These are phyloP conservation scores for Andrena dorsata DNA, from an alignment of 2,888 invertebrate genomes.

Conservation along the genomic window DNA sequence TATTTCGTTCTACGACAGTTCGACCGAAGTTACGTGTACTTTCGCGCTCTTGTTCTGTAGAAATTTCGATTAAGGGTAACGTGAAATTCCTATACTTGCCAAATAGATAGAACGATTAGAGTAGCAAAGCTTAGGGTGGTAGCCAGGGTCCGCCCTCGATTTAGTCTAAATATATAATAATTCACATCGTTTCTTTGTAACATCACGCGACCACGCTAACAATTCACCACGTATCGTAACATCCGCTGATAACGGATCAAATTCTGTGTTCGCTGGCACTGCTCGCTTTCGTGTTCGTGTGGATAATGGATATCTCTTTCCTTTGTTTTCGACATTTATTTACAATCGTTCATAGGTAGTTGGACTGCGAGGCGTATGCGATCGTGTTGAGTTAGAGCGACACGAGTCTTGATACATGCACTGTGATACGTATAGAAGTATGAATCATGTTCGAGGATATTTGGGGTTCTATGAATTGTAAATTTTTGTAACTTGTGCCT, in stretches of 20 bases:
- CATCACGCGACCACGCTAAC: constrained; percentile 44
- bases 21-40: constrained; percentile 41
- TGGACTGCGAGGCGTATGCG: constrained; percentile 17
- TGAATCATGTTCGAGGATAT: constrained; percentile 40
- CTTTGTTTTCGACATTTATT: constrained; percentile 28
- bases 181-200: constrained; percentile 29
- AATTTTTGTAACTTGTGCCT: constrained; percentile 13
- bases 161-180: constrained; percentile 30
- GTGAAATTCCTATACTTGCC: constrained; percentile 77
- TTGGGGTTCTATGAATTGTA: constrained; percentile 30
- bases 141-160: constrained; percentile 36
- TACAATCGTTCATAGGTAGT: constrained; percentile 48
- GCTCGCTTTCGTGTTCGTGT: constrained; percentile 46
- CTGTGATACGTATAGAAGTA: constrained; percentile 69
- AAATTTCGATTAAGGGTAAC: constrained; percentile 53
- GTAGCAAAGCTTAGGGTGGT: constrained; percentile 65
- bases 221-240: constrained; percentile 29
- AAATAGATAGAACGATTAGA: constrained; percentile 73
- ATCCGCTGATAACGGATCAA: constrained; percentile 48
- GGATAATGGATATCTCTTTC: constrained; percentile 11
- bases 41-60: constrained; percentile 31
- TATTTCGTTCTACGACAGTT: constrained; percentile 14
- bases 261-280: constrained; percentile 54
- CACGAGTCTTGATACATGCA: constrained; percentile 49
- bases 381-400: constrained; percentile 33